These are phyloP conservation scores for Orestias chungarensis DNA, from an alignment of 2,797 vertebrate genomes.

Conservation along the genomic window DNA sequence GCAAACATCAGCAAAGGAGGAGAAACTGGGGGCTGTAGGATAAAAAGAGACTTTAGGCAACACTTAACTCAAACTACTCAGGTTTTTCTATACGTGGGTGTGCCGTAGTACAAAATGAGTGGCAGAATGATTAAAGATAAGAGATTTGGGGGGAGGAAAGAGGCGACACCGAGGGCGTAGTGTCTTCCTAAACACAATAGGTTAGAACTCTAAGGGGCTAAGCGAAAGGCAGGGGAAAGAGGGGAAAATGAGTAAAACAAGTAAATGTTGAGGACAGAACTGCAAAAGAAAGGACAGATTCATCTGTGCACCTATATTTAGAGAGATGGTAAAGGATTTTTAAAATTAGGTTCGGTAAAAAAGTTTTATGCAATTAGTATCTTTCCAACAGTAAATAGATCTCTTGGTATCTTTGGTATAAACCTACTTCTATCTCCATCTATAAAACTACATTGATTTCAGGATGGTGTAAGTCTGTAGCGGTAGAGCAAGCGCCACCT, in stretches of 20 bases:
- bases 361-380: not conserved
- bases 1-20: constrained; percentile 43
- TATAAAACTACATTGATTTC: not conserved
- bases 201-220: constrained; percentile 62
- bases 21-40: constrained; percentile 21
- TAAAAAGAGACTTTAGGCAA: constrained; percentile 54
- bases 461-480: not conserved
- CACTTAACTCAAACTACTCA: constrained; percentile 24
- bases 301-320: constrained; percentile 1
- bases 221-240: constrained; percentile 39
- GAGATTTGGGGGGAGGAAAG: constrained; percentile 56
- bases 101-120: constrained; percentile 35
- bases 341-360: not conserved
- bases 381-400: not conserved
- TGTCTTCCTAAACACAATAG: constrained; percentile 73
- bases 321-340: constrained; percentile 6
- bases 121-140: constrained; percentile 33
- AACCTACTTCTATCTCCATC: not conserved
- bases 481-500: not conserved
- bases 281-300: constrained; percentile 22
- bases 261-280: constrained; percentile 25
- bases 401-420: not conserved
- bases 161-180: constrained; percentile 77
- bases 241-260: constrained; percentile 34
- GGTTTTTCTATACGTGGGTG: constrained; percentile 23